These are phyloP conservation scores for Agrochola macilenta DNA, from an alignment of 2,888 invertebrate genomes.

Conservation along the genomic window DNA sequence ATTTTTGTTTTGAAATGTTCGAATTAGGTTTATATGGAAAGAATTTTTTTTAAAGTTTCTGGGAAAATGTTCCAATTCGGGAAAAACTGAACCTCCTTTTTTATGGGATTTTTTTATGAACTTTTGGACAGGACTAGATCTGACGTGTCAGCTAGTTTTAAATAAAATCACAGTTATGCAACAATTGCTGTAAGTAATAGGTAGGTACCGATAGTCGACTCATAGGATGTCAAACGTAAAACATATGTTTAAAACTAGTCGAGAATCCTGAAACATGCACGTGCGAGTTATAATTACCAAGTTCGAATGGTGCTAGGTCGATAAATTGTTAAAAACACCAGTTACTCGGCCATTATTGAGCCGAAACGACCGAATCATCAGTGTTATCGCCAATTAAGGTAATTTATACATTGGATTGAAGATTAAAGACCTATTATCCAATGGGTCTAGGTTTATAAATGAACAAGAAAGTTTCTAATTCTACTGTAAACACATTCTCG, in stretches of 20 bases:
- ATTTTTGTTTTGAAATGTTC: background rate
- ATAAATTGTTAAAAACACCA: conserved; percentile 41
- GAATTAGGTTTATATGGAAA: no score
- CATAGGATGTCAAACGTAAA: no score
- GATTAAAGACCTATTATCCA: conserved; percentile 43
- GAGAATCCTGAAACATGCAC: background rate
- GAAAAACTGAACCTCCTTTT: no score
- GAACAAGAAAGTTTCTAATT: background rate
- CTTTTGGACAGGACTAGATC: no score
- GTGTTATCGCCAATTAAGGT: conserved; percentile 41
- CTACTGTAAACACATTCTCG: background rate
- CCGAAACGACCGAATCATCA: conserved; percentile 34
- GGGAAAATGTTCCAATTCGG: background rate
- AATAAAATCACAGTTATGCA: no score
- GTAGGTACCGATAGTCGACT: no score
- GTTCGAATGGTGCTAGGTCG: conserved; percentile 1
- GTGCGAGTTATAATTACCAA: background rate
- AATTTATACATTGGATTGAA: conserved; percentile 39
- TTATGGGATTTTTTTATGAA: no score
- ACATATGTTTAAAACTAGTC: conserved; percentile 2
- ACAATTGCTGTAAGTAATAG: no score
- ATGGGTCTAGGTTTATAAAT: conserved; percentile 1
- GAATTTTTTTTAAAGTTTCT: background rate
- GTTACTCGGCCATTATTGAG: conserved; percentile 41
- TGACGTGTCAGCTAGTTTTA: no score